Evolutionary conservation across 2,113 vertebrate species (phyloP).

Genomic region (Sylvia atricapilla): DNA sequence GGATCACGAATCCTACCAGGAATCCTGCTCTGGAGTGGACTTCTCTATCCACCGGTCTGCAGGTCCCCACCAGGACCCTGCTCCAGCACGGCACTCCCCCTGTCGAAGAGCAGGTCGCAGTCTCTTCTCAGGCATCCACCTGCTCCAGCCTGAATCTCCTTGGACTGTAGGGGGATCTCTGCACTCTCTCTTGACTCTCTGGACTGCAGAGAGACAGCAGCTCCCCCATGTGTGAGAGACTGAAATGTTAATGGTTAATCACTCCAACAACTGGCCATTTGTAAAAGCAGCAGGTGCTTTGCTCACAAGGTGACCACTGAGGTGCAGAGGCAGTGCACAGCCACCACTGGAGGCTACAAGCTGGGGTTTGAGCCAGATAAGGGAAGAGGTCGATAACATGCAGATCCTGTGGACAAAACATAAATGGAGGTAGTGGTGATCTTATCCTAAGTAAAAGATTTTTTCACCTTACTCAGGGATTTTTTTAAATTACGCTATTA

Average conservation of each 20-base stretch:
- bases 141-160: background rate
- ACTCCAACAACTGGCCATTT: background rate
- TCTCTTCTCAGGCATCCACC: background rate
- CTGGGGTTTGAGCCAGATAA: background rate
- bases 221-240: background rate
- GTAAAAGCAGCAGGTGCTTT: background rate
- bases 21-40: background rate
- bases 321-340: background rate
- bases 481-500: background rate
- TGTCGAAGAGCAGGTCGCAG: background rate
- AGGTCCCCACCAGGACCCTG: background rate
- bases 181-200: background rate
- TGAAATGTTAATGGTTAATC: background rate
- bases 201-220: background rate
- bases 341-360: background rate
- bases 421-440: background rate
- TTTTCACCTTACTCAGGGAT: background rate
- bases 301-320: background rate
- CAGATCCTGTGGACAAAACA: background rate
- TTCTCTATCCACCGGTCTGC: background rate
- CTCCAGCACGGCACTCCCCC: rapidly evolving
- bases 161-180: background rate
- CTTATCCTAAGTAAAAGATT: background rate
- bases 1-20: no score
- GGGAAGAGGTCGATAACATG: background rate